Conservation (phyloP, 2,797 vertebrate species). For the Buphagus erythrorhynchus region DNA sequence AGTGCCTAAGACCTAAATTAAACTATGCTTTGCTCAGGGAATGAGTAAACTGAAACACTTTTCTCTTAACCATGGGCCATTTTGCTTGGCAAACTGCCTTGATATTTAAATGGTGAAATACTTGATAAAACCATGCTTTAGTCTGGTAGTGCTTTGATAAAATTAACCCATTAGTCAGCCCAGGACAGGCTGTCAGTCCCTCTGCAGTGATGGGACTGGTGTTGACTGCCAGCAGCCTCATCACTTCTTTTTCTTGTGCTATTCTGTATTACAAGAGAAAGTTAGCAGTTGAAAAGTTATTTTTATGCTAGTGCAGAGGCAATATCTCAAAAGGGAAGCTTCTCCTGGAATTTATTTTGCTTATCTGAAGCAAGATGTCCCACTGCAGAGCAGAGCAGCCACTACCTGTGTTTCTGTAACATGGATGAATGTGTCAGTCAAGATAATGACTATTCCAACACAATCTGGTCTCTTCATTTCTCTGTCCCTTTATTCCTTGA, state of each 20-base stretch:
- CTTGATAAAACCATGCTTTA: conserved; percentile 31
- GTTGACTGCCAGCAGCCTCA: not conserved
- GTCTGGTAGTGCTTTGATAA: not conserved
- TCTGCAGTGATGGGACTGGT: not conserved
- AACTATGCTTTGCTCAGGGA: not conserved
- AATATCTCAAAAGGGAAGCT: not conserved
- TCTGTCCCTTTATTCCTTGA: not conserved
- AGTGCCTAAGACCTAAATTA: not conserved
- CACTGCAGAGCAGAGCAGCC: not conserved
- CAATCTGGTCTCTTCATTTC: not conserved
- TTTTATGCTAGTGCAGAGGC: not conserved
- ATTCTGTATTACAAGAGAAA: not conserved
- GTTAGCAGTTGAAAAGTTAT: not conserved
- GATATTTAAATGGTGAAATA: conserved; percentile 10
- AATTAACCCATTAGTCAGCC: conserved; percentile 45
- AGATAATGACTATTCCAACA: not conserved
- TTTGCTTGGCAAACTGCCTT: conserved; percentile 49
- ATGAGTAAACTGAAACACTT: conserved; percentile 35
- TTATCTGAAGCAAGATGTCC: not conserved
- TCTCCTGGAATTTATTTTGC: conserved; percentile 8
- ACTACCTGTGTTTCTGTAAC: not conserved
- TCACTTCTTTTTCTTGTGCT: not conserved
- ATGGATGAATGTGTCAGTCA: not conserved
- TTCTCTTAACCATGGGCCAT: not conserved
- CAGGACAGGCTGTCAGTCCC: conserved; percentile 6